Conservation (phyloP, 1,140 invertebrate genomes). For the Thaumatotibia leucotreta region DNA sequence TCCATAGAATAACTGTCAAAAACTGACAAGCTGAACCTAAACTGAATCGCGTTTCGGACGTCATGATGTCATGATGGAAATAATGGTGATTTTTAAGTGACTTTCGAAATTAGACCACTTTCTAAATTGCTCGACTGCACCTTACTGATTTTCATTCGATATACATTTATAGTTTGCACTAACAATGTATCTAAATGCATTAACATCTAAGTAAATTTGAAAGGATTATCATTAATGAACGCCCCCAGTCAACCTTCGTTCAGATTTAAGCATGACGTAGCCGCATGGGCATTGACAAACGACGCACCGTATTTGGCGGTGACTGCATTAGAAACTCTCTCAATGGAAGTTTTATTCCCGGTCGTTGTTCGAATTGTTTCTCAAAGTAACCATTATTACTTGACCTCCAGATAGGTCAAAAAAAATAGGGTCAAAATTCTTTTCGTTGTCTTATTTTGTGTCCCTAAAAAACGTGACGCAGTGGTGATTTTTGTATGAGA, state of each 20-base stretch:
- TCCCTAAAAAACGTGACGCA: no score
- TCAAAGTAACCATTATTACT: not conserved
- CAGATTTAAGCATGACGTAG: conserved; percentile 65
- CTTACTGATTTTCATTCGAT: no score
- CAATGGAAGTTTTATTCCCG: conserved; percentile 14
- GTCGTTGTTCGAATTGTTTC: not conserved
- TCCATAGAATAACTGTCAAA: no score
- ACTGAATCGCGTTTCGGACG: no score
- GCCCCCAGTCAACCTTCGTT: conserved; percentile 67
- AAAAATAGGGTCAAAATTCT: no score
- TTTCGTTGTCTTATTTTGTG: no score
- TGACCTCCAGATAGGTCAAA: not conserved
- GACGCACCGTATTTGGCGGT: conserved; percentile 48
- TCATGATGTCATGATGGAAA: no score
- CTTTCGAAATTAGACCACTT: no score
- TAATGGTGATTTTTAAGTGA: no score
- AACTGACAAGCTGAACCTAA: no score
- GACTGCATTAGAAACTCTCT: conserved; percentile 48
- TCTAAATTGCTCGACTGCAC: no score
- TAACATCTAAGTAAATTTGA: conserved; percentile 31
- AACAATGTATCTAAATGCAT: not conserved
- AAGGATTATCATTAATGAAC: conserved; percentile 70
- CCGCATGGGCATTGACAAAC: conserved; percentile 48
- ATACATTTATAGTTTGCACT: not conserved
- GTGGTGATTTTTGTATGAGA: no score